Base-by-base conservation (phyloP, 2,888 invertebrate species). In the Ectemnius lituratus region DNA sequence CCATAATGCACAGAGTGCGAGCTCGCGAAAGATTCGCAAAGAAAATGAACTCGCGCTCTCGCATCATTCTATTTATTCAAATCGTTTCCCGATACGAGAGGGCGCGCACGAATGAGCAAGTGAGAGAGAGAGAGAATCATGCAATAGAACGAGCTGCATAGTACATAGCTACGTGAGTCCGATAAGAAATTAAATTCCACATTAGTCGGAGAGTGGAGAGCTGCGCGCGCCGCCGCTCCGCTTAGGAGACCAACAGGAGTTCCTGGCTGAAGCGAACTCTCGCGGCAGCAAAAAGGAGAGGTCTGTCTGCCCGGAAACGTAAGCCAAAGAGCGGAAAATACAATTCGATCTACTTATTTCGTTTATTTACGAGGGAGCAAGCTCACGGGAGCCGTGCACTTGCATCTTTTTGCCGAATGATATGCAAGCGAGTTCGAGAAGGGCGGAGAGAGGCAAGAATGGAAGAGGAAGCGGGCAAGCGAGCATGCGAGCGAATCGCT, bases 11-110 rank as follows among this genome's bases (percentile, higher is more conserved):
- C 37, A 37, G 37, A 37, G 37, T 11, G 16, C 11, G 16, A 16
- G 52, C 52, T 16, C 52, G 37, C 52, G 11, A 16, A 16, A 16
- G 52, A 52, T 16, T 52, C 16, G 4, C 52, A 52, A 52, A 52
- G 52, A 52, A 16, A 16, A 52, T 52, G 52, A 52, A 52, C 52
- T 14, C 37, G 37, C 4, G 52, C 14, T 16, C 60, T 14, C 14
- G 28, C 37, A 37, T 60, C 28, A 60, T 37, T 60, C 37, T 60
- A 37, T 60, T 47, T 47, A 47, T 62, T 62, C 47, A 46, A 20
- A 47, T 62, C 46, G 62, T 62, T 37, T 37, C 14, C 37, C 60
- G 60, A 37, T 62, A 62, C 47, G 14, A 47, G 5, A 14, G 5
- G n/a, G 52, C 6, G n/a, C 6, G 23, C 23, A 23, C 23, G 23